Percentiles rank a stretch among this genome's conserved stretches.
These are phyloP conservation scores for Chanos chanos DNA, from an alignment of 2,797 vertebrate genomes.

Conservation along the genomic window DNA sequence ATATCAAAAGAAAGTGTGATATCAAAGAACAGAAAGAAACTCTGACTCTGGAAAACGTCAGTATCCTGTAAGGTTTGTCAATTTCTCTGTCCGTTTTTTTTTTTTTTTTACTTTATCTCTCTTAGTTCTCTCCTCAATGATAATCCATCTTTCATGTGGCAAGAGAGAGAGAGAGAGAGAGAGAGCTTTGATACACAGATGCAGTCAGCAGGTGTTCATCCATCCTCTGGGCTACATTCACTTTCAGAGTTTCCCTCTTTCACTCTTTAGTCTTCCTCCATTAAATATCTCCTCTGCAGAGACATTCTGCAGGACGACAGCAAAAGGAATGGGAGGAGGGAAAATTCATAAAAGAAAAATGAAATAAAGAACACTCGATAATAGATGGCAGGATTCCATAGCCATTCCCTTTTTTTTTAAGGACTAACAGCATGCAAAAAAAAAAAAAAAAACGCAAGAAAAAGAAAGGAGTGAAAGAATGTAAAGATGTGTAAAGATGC, in stretches of 20 bases:
- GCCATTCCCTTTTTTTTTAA: constrained; percentile 22
- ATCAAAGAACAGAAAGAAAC: too few species aligned
- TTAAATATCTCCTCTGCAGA: constrained; percentile 17
- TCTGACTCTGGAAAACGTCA: too few species aligned
- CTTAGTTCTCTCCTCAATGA: background rate
- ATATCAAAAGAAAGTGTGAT: too few species aligned
- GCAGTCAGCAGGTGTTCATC: constrained; percentile 66
- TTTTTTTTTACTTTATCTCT: too few species aligned
- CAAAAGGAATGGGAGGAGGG: background rate
- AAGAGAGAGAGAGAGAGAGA: constrained; percentile 41
- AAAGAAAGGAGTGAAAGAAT: constrained; percentile 30
- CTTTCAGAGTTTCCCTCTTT: constrained; percentile 5
- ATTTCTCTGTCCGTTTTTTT: too few species aligned
- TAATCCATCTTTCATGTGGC: too few species aligned
- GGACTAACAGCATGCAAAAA: constrained; percentile 22
- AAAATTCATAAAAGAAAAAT: background rate
- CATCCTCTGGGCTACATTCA: constrained; percentile 57
- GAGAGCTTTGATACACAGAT: constrained; percentile 44
- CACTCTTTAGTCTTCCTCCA: constrained; percentile 31
- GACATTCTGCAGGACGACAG: constrained; percentile 23
- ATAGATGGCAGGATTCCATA: constrained; percentile 25
- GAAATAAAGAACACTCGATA: constrained; percentile 4
- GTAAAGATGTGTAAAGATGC: too few species aligned
- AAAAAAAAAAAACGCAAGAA: constrained; percentile 22
- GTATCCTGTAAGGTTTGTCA: too few species aligned